These are phyloP conservation scores for Limenitis camilla DNA, from an alignment of 2,888 invertebrate species.

Conservation along the genomic window DNA sequence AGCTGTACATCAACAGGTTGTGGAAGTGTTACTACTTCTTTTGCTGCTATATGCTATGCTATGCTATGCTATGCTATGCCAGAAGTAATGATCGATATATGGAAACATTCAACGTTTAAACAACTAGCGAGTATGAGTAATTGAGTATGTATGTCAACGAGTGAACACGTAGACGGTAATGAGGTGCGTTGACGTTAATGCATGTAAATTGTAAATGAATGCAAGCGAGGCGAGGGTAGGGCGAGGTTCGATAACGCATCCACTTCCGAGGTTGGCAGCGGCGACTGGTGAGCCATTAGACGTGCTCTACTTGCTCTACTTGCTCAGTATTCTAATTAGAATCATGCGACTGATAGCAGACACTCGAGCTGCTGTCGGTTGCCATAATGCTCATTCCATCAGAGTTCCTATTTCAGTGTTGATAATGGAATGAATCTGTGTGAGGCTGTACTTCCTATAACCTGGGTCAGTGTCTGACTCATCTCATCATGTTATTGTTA, in stretches of 20 bases:
- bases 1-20: no score
- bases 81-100: no score
- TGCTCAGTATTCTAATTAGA: constrained; percentile 1
- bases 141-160: neutral
- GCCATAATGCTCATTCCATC: no score
- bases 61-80: no score
- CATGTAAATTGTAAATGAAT: constrained; percentile 13
- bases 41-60: no score
- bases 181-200: neutral
- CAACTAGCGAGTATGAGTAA: no score
- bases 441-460: no score
- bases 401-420: neutral
- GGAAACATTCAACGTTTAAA: no score
- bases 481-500: neutral
- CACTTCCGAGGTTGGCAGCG: constrained; percentile 62
- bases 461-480: neutral
- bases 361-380: neutral
- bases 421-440: no score
- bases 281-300: constrained; percentile 65
- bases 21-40: no score
- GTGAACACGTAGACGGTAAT: constrained; percentile 3
- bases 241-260: constrained; percentile 41
- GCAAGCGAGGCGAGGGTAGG: constrained; percentile 46
- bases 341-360: neutral
- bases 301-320: constrained; percentile 28